Conservation (phyloP, 2,888 invertebrate species). For the Rotaria magnacalcarata region DNA sequence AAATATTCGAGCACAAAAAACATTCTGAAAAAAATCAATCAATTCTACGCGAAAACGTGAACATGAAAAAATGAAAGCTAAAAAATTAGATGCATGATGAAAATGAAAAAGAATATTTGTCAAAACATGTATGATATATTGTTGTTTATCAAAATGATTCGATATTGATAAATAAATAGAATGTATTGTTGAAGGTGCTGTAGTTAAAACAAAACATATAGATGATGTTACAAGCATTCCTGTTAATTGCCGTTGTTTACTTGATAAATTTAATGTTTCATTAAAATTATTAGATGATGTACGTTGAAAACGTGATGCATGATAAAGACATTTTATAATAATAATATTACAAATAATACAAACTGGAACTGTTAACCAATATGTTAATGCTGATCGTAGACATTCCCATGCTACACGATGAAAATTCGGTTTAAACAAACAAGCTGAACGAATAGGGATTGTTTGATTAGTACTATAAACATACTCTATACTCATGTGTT, state of each 20-base stretch:
- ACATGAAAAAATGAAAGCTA: neutral
- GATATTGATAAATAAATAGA: neutral
- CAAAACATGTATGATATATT: constrained; percentile 9
- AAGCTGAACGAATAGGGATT: neutral
- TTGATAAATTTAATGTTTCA: neutral
- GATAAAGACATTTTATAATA: neutral
- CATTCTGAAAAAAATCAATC: neutral
- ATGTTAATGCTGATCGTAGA: neutral
- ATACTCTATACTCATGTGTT: neutral
- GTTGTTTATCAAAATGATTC: neutral
- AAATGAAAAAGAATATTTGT: constrained; percentile 32
- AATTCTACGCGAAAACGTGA: constrained; percentile 4
- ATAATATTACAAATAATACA: constrained; percentile 5
- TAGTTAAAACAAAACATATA: neutral
- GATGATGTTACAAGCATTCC: neutral
- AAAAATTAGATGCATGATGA: constrained; percentile 18
- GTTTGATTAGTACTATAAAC: neutral
- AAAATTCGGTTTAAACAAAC: neutral
- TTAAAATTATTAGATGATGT: neutral
- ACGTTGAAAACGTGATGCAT: constrained; percentile 22
- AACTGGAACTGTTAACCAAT: neutral
- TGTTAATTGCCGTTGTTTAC: neutral
- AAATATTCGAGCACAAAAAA: neutral
- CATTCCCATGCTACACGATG: neutral
- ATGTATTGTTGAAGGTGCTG: constrained; percentile 9